A percentile compares a stretch with the other conserved stretches of the same genome.
phyloP scores from a whole-genome alignment of 2,113 vertebrate genomes.

The Otus sunia region DNA sequence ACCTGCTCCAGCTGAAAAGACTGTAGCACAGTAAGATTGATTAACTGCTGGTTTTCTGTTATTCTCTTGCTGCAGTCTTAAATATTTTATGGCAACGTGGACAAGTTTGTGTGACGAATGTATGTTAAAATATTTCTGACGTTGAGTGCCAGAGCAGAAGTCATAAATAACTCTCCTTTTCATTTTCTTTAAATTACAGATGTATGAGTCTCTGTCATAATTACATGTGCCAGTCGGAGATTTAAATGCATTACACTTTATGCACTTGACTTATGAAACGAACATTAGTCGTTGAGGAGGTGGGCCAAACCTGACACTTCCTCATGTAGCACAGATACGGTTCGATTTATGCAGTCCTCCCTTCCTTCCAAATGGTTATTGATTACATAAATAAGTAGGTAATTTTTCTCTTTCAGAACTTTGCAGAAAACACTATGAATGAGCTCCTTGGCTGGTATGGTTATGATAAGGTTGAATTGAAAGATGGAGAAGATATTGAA shows the following conservation, averaged over 20 bases:
- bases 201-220: constrained; percentile 67
- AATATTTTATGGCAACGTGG: constrained; percentile 51
- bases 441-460: constrained; percentile 99
- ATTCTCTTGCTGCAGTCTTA: constrained; percentile 52
- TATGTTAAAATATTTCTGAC: constrained; percentile 63
- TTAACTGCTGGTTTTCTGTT: constrained; percentile 65
- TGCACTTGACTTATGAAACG: constrained; percentile 71
- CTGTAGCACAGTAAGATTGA: constrained; percentile 17
- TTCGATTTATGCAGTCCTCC: constrained; percentile 71
- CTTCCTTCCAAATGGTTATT: constrained; percentile 72
- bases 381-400: constrained; percentile 74
- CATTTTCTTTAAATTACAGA: constrained; percentile 71
- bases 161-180: constrained; percentile 66
- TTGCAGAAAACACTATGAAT: constrained; percentile 99
- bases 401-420: constrained; percentile 89
- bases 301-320: constrained; percentile 51
- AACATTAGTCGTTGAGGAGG: constrained; percentile 57
- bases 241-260: constrained; percentile 72
- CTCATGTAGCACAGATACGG: constrained; percentile 46
- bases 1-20: constrained; percentile 64
- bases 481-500: constrained; percentile 96
- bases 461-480: constrained; percentile 98
- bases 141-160: constrained; percentile 53
- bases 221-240: constrained; percentile 57
- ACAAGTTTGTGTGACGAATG: constrained; percentile 50